Base-by-base conservation (phyloP, 2,888 invertebrate species). In the Eristalis tenax region DNA sequence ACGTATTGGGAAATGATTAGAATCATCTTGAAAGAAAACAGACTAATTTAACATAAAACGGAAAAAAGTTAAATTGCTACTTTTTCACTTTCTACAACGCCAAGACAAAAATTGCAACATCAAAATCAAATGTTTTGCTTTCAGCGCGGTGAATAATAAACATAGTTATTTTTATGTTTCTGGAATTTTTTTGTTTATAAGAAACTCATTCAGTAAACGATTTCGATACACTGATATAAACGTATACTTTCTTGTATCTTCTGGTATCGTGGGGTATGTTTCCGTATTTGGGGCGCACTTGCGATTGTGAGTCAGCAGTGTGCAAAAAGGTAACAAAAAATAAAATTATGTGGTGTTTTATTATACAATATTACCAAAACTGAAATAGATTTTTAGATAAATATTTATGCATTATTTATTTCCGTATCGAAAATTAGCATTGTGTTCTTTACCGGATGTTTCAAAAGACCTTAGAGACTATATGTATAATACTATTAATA, bases 161-260 rank as follows among this genome's bases (percentile, higher is more conserved):
- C 86, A 86, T 83, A 83, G 70, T 78, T 86, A 79, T 86, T 86
- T 83, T 75, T 74, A 75, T 86, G 83, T 75, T 78, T 78, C 78
- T 28, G 59, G 50, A 77, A 80, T 76, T 70, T 69, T n/a, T 82
- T 86, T 86, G 86, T 86, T 86, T 86, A 86, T 78, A 86, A 38
- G 69, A 78, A 61, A 74, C 74, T 82, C 68, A 78, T 85, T 85
- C 82, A 57, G 59, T 57, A 50, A 64, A 69, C 63, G 50, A 82
- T 78, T 77, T 82, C 65, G 83, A 83, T 83, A 86, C 70, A 79
- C 66, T 68, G 71, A 74, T 71, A 75, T 70, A 70, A 82, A 78
- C 83, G 74, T 76, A 83, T 59, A 74, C 78, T 74, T 70, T 50
- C 65, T 78, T 50, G 64, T 74, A 78, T 83, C 59, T 76, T 50